Evolutionary conservation across 2,113 vertebrate species (phyloP), one percentile per base, ranked within the genome.

Genomic region (Athene noctua): DNA sequence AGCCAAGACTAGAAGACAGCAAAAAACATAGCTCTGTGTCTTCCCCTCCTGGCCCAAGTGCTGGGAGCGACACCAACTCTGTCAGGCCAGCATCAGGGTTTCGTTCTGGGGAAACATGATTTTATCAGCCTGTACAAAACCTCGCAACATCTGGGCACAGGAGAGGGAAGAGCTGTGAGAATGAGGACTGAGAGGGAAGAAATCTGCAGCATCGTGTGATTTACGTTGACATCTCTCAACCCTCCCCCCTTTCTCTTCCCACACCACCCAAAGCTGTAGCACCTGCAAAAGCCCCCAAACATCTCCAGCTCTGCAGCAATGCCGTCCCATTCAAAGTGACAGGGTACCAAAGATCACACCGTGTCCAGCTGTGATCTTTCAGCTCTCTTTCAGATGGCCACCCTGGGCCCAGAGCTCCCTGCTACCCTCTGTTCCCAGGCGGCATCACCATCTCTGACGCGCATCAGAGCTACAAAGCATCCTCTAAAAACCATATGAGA

Each of bases 101-200:
- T 70, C 36, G 6, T 19, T n/a, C 7, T 3, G 15, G 38, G 49
- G 27, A 87, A 73, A 20, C 14, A 10, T 0, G 0, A 22, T 8
- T 21, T 72, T 46, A 16, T 62, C 22, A 58, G 20, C 40, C 52
- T 36, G 7, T 38, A 13, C 13, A 67, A 66, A 74, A 16, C 49
- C 42, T 58, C 51, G 10, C 66, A 58, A 68, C 42, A 17, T 9
- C 81, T 58, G 66, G 40, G 61, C 80, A 52, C 15, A 10, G 68
- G 5, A 9, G 61, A 51, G 49, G 9, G 61, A 26, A 36, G 11
- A 19, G 34, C 49, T 70, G 65, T 13, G 67, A 78, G 32, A 71
- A 44, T 2, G 25, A 49, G 29, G 36, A 21, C 55, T 4, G 34
- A 40, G 67, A 67, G 10, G 16, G 44, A 80, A 27, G 47, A 91